Base-by-base conservation (phyloP, 2,113 vertebrate species). In the Melospiza georgiana region DNA sequence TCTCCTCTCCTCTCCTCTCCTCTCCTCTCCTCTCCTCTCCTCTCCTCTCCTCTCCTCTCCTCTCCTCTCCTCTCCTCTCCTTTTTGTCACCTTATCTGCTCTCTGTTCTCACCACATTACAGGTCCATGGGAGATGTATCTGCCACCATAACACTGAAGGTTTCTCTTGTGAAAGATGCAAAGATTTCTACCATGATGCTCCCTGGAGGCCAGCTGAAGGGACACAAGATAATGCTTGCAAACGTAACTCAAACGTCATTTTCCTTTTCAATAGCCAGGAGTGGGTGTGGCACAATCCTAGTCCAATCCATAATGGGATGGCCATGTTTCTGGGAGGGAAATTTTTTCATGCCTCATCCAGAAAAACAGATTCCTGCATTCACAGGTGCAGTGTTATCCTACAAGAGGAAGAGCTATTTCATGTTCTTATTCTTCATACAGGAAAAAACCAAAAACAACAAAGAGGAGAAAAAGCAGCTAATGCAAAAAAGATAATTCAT, bases 81-180 rank as follows among this genome's bases (percentile, higher is more conserved):
- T 15, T 57, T 23, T 15, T 57, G 21, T 37, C 62, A 5, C 18
- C 51, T 57, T 10, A 33, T 10, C 59, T 20, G 9, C 21, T 44
- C 21, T 43, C 51, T 59, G 9, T 87, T 84, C 54, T 88, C 37
- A 41, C 20, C 8, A 6, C 6, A 0, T 51, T 93, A 19, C 97
- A 99, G 99, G 98, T 99, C 63, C 98, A 99, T 0, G 98, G 98
- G 25, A 97, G 58, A 33, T 99, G 99, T 88, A 66, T 99, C 71
- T 99, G 98, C 93, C 97, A 98, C 57, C 99, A 99, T 95, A 98
- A 99, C 66, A 99, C 98, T 1, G 98, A 97, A 10, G 98, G 99
- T 41, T 92, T 95, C 1, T 98, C 99, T 96, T 99, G 99, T 87
- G 98, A 99, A 94, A 96, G 96, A 59, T 99, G 99, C 94, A 97